Percentiles rank a stretch among this genome's conserved stretches.
phyloP scores from a whole-genome alignment of 2,888 invertebrate species.

The Polydesmus complanatus region DNA sequence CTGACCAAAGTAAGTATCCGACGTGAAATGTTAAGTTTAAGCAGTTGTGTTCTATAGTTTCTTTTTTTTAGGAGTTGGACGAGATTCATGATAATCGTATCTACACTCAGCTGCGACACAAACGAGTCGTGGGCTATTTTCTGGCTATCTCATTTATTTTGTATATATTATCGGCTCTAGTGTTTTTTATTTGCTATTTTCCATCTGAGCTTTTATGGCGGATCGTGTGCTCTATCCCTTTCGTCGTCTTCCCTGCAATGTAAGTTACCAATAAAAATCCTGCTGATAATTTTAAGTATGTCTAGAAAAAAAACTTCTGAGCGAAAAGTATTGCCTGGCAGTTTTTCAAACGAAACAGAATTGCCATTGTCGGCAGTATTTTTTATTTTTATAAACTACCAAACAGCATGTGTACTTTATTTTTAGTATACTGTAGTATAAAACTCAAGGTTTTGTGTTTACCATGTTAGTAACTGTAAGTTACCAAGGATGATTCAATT shows the following conservation, averaged over 20 bases:
- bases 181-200: conserved; percentile 68
- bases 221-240: conserved; percentile 58
- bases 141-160: conserved; percentile 42
- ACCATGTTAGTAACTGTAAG: too few species aligned
- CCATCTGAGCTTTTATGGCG: conserved; percentile 58
- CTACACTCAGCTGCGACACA: conserved; percentile 64
- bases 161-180: conserved; percentile 50
- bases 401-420: too few species aligned
- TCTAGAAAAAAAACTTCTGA: too few species aligned
- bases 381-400: background rate
- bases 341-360: background rate
- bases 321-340: background rate
- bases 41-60: background rate
- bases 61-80: conserved; percentile 47
- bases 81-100: conserved; percentile 64
- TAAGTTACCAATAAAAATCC: too few species aligned
- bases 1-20: background rate
- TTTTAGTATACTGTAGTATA: too few species aligned
- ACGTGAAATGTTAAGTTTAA: background rate
- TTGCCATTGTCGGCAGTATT: background rate
- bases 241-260: conserved; percentile 68
- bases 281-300: too few species aligned
- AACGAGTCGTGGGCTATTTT: conserved; percentile 64
- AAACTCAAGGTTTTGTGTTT: too few species aligned
- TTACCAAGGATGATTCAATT: too few species aligned